Base-by-base conservation (phyloP, 2,888 invertebrate genomes). In the Caenorhabditis virilis region DNA sequence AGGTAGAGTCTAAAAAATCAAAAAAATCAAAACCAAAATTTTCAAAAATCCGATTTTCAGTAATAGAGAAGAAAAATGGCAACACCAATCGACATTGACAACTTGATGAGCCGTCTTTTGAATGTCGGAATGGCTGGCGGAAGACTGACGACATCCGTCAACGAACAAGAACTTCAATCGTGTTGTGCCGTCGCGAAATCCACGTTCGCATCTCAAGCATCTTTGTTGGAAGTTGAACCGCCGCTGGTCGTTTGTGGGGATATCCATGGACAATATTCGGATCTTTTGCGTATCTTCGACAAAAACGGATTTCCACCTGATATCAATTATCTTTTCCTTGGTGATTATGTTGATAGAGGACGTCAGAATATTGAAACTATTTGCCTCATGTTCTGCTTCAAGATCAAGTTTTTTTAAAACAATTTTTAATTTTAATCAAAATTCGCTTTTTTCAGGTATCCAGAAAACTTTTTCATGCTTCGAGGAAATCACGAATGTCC, bases 361-460 rank as follows among this genome's bases (percentile, higher is more conserved):
- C 62, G 78, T n/a, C 77, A 78, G 69, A 78, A 76, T 69, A 77
- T 78, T 52, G 78, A 78, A 66, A 78, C 78, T 38, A 78, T 78
- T 57, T 74, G 67, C 36, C 64, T 78, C 25, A 74, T 78, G 75
- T 78, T 78, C 61, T 78, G 74, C 46, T 76, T 74, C 64, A 76
- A 75, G 62, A 67, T 65, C 51, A 70, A 72, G 66, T 64, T 25
- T 22, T 51, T 36, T 26, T 5, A 6, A 13, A n/a, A 2, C 3
- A 2, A 15, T 30, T 38, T 46, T 45, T 16, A 38, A 27, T 5
- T 23, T 18, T 5, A 1, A 2, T 41, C 16, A 30, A 41, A 30
- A 35, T 11, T 23, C n/a, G 13, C 2, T 11, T 1, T 4, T 51
- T 61, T 59, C 53, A 76, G 64, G 46, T 73, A 73, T 56, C 73